Base-by-base conservation (phyloP, 2,113 vertebrate species). In the Melanerpes aurifrons region DNA sequence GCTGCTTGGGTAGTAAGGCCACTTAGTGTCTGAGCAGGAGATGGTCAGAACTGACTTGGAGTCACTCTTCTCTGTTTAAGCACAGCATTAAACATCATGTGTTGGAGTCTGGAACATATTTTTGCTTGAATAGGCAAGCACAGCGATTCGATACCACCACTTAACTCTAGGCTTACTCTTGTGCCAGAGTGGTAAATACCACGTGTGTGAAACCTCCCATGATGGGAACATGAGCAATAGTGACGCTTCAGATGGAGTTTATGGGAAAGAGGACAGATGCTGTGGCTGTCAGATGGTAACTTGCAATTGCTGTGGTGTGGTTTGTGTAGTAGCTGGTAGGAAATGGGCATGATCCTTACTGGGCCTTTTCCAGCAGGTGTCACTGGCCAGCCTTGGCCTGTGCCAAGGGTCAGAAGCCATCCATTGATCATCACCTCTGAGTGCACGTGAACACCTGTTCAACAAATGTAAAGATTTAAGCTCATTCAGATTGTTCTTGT, bases 291-390 rank as follows among this genome's bases (percentile, higher is more conserved):
- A 54, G 22, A 14, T 18, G 58, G 68, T 7, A 3, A 4, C 22
- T 32, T 24, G 71, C 35, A 31, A 40, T 48, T 77, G 70, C 37
- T 6, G 7, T 53, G 47, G 2, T 21, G 47, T 14, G 67, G 18
- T 25, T 56, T 40, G 71, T 67, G 74, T 63, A 3, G 50, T 12
- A 35, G 26, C 29, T 3, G 4, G 29, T 35, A 66, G 76, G 17
- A 25, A 62, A 2, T 11, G 6, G 80, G 56, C 29, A 5, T 1
- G 4, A 2, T 9, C 47, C 28, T 0, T 35, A 15, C 9, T 47
- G 26, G 2, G 26, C 24, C 61, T 48, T 50, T 54, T 28, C 71
- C 91, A 53, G 78, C 56, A 47, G 29, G 9, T 32, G 77, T 73
- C 91, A 40, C 64, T 64, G 61, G 32, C 57, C 0, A 3, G 6